Evolutionary conservation across 1,140 invertebrate species (phyloP), one percentile per base, ranked within the genome.

Genomic region (Delia radicum): DNA sequence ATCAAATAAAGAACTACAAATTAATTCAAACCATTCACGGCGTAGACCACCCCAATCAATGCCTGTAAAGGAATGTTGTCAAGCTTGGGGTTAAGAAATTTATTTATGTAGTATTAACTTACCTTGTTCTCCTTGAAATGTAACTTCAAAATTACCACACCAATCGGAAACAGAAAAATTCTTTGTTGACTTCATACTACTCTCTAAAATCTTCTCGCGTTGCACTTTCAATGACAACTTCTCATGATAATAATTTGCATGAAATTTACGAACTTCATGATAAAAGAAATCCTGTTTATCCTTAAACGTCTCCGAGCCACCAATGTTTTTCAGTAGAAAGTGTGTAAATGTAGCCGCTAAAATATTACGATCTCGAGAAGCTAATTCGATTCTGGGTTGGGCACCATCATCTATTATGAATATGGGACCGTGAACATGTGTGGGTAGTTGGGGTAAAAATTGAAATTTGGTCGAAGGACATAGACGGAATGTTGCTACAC

Each of bases 271-370:
- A 62, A 98, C 91, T 89, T 97, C 95, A 85, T 95, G 95, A 87
- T 97, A 96, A 87, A 98, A 97, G 87, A 96, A 97, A 81, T 96
- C 94, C 87, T 96, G 94, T 85, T 98, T 98, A 84, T 97, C 96
- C 87, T 96, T 95, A 82, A 98, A 98, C 28, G 95, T 96, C 88
- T 98, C 96, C 27, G 95, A 96, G 6, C 96, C 96, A 67, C 96
- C 96, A 82, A 97, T 97, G 88, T 97, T 97, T 88, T 96, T 96
- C n/a, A 97, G 87, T 55, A 98, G 89, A 86, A 96, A 96, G 81
- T 96, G 92, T 1, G 95, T 95, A 86, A 97, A 98, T 6, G 95
- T 95, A 55, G 96, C 96, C 3, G 95, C 95, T 76, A 98, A 94
- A 24, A 97, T 92, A 87, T 96, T 95, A 2, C 95, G 89, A 86